phyloP scores from a whole-genome alignment of 2,888 invertebrate genomes.

The Allophyes oxyacanthae region DNA sequence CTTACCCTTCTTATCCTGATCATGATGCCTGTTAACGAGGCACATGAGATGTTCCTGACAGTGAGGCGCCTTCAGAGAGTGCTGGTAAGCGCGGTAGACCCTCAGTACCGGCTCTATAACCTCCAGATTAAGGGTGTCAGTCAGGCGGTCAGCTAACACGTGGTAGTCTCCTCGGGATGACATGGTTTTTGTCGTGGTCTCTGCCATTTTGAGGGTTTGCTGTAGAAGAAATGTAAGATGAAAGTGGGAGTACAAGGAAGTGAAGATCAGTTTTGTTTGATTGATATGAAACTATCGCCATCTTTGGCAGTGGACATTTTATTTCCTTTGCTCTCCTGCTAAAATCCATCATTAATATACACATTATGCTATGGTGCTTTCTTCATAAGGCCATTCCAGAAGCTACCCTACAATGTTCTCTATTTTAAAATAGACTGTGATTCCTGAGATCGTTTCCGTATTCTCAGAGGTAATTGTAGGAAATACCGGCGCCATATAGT shows the following conservation, averaged over 20 bases:
- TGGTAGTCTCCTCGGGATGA: conserved; percentile 91
- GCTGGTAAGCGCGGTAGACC: conserved; percentile 94
- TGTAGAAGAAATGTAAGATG: conserved; percentile 67
- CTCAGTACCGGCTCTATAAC: conserved; percentile 95
- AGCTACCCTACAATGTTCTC: too few relatives aligned
- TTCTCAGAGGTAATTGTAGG: too few relatives aligned
- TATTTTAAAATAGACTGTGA: too few relatives aligned
- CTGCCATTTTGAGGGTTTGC: conserved; percentile 92
- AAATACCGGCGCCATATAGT: too few relatives aligned
- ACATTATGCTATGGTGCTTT: too few relatives aligned
- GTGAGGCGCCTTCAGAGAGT: conserved; percentile 91
- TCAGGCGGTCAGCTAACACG: conserved; percentile 93
- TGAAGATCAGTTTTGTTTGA: too few relatives aligned
- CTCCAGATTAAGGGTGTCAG: conserved; percentile 94
- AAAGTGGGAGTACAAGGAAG: not conserved
- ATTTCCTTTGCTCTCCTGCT: too few relatives aligned
- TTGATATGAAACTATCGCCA: too few relatives aligned
- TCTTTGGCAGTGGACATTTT: too few relatives aligned
- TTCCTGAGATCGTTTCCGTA: too few relatives aligned
- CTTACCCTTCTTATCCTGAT: conserved; percentile 83
- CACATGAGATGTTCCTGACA: conserved; percentile 95
- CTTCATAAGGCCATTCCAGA: too few relatives aligned
- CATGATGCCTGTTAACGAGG: conserved; percentile 91
- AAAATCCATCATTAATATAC: too few relatives aligned
- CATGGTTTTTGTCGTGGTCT: conserved; percentile 91